A percentile compares a stretch with the other conserved stretches of the same genome.
phyloP scores from a whole-genome alignment of 1,140 invertebrate genomes.

The Ostrea denselamellosa region DNA sequence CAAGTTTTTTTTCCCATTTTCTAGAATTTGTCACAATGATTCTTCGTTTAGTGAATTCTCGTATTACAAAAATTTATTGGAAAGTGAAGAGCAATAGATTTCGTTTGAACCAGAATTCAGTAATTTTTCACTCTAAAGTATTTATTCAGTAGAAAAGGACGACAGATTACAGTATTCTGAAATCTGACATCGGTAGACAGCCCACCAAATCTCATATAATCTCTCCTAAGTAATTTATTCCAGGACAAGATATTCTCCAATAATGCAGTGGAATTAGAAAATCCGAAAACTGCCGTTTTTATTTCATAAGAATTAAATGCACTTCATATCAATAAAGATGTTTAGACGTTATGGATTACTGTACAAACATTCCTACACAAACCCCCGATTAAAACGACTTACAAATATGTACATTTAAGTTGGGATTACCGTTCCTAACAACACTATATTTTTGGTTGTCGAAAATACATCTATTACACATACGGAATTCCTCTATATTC shows the following conservation, averaged over 20 bases:
- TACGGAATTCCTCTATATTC: slow-evolving; percentile 25
- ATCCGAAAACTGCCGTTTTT: slow-evolving; percentile 37
- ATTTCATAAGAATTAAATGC: slow-evolving; percentile 36
- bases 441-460: slow-evolving; percentile 25
- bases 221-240: slow-evolving; percentile 34
- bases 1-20: neutral
- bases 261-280: slow-evolving; percentile 31
- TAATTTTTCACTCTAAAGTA: slow-evolving; percentile 6
- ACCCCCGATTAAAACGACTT: slow-evolving; percentile 24
- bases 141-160: slow-evolving; percentile 3
- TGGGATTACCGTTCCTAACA: slow-evolving; percentile 32
- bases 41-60: neutral
- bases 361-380: slow-evolving; percentile 35
- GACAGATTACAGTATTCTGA: slow-evolving; percentile 28
- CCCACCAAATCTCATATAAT: slow-evolving; percentile 12
- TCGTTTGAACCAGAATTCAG: slow-evolving; percentile 35
- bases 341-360: slow-evolving; percentile 28
- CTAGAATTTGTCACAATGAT: neutral
- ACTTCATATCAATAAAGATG: slow-evolving; percentile 40
- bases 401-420: slow-evolving; percentile 37
- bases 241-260: slow-evolving; percentile 32
- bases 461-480: slow-evolving; percentile 17
- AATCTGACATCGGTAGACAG: slow-evolving; percentile 21
- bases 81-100: slow-evolving; percentile 33
- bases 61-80: slow-evolving; percentile 39